phyloP scores from a whole-genome alignment of 2,113 vertebrate genomes.

The Siphamia tubifer region DNA sequence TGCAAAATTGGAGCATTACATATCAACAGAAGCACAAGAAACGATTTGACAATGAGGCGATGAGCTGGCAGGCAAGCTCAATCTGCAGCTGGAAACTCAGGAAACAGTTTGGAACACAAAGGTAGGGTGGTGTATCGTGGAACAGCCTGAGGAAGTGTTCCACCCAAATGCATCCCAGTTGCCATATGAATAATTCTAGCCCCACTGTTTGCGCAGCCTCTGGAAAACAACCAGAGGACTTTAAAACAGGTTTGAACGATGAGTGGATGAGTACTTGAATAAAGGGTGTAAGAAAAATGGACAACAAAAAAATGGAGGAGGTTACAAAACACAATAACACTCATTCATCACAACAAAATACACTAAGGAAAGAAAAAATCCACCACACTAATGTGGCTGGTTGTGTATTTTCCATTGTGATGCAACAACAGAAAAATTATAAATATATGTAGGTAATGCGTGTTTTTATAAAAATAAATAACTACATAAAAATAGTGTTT shows the following conservation, averaged over 20 bases:
- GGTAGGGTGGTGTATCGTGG: slow-evolving; percentile 34
- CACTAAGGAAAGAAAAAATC: not conserved
- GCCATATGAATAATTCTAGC: slow-evolving; percentile 62
- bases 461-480: no score
- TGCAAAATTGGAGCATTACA: not conserved
- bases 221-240: slow-evolving; percentile 52
- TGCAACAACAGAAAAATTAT: slow-evolving; percentile 19
- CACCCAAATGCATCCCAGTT: slow-evolving; percentile 53
- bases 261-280: slow-evolving; percentile 25
- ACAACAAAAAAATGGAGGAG: slow-evolving; percentile 17
- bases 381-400: not conserved
- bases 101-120: slow-evolving; percentile 44
- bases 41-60: slow-evolving; percentile 3
- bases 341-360: slow-evolving; percentile 7
- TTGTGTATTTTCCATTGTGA: slow-evolving; percentile 36
- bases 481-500: no score
- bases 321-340: slow-evolving; percentile 13
- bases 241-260: slow-evolving; percentile 40
- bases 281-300: slow-evolving; percentile 11
- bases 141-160: slow-evolving; percentile 48
- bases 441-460: no score
- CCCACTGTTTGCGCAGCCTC: slow-evolving; percentile 32
- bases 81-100: slow-evolving; percentile 42
- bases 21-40: not conserved
- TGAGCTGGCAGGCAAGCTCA: slow-evolving; percentile 27